These are phyloP conservation scores for Sthenelais limicola DNA, from an alignment of 2,888 invertebrate species.

Conservation along the genomic window DNA sequence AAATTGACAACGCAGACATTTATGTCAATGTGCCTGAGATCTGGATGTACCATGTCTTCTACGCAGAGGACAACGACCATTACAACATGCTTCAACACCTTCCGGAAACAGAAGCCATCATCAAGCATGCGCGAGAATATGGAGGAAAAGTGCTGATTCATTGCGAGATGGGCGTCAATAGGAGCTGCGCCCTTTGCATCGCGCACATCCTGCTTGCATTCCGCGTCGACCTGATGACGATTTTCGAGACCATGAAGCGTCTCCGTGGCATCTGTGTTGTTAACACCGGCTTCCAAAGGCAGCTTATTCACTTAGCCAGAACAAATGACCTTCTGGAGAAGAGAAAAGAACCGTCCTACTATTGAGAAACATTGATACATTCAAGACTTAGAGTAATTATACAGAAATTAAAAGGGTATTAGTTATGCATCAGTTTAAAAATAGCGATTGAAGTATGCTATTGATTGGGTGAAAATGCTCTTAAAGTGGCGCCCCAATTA, in stretches of 20 bases:
- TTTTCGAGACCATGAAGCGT: constrained; percentile 44
- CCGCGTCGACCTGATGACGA: constrained; percentile 43
- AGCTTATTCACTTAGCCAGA: constrained; percentile 48
- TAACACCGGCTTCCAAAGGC: constrained; percentile 50
- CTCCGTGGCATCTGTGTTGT: constrained; percentile 46
- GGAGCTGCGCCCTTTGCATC: constrained; percentile 50
- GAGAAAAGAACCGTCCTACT: too few relatives aligned
- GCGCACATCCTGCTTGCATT: constrained; percentile 48
- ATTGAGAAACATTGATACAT: too few relatives aligned
- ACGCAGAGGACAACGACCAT: constrained; percentile 21
- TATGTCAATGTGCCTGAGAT: constrained; percentile 7
- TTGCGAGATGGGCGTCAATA: constrained; percentile 52
- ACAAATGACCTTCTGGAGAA: constrained; percentile 16
- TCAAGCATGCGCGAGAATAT: constrained; percentile 15
- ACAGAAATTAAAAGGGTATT: too few relatives aligned
- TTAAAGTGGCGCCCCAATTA: too few relatives aligned
- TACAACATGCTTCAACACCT: constrained; percentile 37
- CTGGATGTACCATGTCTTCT: constrained; percentile 23
- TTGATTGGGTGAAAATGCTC: too few relatives aligned
- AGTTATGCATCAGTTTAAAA: too few relatives aligned
- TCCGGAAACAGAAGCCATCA: constrained; percentile 3
- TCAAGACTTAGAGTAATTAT: too few relatives aligned
- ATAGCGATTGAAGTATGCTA: too few relatives aligned
- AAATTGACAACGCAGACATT: background rate
- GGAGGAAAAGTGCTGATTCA: constrained; percentile 51